These are phyloP conservation scores for Temnothorax ravouxi DNA, from an alignment of 2,888 invertebrate species.

Conservation along the genomic window DNA sequence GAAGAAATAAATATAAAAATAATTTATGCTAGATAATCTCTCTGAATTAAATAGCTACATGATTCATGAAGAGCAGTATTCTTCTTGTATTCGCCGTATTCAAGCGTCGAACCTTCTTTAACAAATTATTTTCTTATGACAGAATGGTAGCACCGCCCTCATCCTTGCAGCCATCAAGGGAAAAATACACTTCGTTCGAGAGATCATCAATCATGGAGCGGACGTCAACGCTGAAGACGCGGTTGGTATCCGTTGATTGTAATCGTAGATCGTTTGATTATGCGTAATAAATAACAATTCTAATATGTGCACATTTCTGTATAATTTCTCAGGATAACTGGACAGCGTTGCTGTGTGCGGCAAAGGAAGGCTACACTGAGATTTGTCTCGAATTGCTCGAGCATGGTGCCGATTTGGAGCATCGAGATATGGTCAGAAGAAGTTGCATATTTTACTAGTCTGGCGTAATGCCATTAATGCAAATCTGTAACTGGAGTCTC, in stretches of 20 bases:
- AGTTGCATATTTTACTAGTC: slow-evolving; percentile 12
- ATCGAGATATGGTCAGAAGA: slow-evolving; percentile 92
- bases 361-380: slow-evolving; percentile 95
- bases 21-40: not conserved
- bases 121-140: slow-evolving; percentile 58
- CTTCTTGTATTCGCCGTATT: not conserved
- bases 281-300: not conserved
- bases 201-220: slow-evolving; percentile 95
- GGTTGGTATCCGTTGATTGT: slow-evolving; percentile 83
- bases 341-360: slow-evolving; percentile 96
- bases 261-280: not conserved
- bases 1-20: not conserved
- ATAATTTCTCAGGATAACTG: slow-evolving; percentile 91
- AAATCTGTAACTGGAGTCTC: slow-evolving; percentile 58
- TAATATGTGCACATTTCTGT: not conserved
- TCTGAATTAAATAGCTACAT: not conserved
- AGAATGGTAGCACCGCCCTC: slow-evolving; percentile 98
- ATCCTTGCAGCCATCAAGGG: slow-evolving; percentile 97
- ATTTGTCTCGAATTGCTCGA: slow-evolving; percentile 94
- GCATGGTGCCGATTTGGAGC: slow-evolving; percentile 94
- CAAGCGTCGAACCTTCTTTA: not conserved
- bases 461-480: slow-evolving; percentile 24
- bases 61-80: not conserved
- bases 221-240: slow-evolving; percentile 96
- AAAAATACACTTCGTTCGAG: slow-evolving; percentile 93